Base-by-base conservation (phyloP, 2,797 vertebrate genomes). In the Xerus rutilus region DNA sequence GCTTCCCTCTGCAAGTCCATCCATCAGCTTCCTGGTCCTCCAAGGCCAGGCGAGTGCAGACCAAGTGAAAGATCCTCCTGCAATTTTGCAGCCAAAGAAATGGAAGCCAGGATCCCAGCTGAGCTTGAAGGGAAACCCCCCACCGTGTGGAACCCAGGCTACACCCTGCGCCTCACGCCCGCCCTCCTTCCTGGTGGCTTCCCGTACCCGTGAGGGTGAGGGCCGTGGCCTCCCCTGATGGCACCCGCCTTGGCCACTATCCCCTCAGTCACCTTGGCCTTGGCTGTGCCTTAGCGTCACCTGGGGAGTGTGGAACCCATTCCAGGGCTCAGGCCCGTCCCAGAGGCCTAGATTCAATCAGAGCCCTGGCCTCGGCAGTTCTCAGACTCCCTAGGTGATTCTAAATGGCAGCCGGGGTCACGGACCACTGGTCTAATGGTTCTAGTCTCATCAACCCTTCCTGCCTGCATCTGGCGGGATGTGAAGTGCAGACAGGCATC, bases 391-490 rank as follows among this genome's bases (percentile, higher is more conserved):
- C 92, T 9, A 5, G 64, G 28, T 73, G 70, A n/a, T 39, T 54
- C 79, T 81, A 67, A 93, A 88, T 47, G 0, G 2, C 73, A 86
- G 25, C 39, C 4, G 57, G 67, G 69, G 70, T 85, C 70, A 65
- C 0, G 20, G 92, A 62, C 79, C 86, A 49, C 79, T 84, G 91
- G 39, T 70, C 79, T 84, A 77, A 84, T 8, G 35, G 73, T 20
- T 70, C 77, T 3, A 54, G 76, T 73, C 69, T 85, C 69, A 45
- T 94, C 59, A 18, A 3, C 83, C 8, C 32, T 95, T 76, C 91
- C 35, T 4, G 12, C 45, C 76, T 89, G 77, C 72, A 89, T 93
- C 35, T 86, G 88, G 59, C 79, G 86, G 72, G 93, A 86, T 82
- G 78, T 87, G 79, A 73, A 73, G 65, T 45, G 72, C 47, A 92